Percentiles rank a stretch among this genome's conserved stretches.
Conservation (phyloP, 2,113 vertebrate genomes). For the Macrotis lagotis region DNA sequence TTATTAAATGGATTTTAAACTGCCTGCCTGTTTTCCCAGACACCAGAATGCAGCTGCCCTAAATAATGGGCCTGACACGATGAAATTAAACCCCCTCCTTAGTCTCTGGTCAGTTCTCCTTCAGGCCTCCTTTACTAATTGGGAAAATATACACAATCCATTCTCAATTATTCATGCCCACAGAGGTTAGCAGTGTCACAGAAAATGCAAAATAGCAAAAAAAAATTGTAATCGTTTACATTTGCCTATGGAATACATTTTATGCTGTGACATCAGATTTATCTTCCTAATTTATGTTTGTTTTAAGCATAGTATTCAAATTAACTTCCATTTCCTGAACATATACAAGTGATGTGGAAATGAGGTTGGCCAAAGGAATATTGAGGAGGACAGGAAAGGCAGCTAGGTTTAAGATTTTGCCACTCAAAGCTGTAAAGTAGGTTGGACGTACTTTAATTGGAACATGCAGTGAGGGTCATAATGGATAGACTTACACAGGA, state of each 20-base stretch:
- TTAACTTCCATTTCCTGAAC: conserved; percentile 49
- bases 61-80: neutral
- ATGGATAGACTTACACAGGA: neutral
- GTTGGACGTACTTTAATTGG: neutral
- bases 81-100: conserved; percentile 49
- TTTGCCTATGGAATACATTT: conserved; percentile 43
- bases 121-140: conserved; percentile 23
- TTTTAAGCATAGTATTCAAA: conserved; percentile 35
- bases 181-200: conserved; percentile 9
- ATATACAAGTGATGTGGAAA: neutral
- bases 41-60: neutral
- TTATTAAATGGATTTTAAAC: neutral
- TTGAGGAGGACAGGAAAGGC: neutral
- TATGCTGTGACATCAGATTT: conserved; percentile 26
- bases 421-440: neutral
- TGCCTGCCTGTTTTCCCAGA: neutral
- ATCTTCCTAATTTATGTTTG: conserved; percentile 53
- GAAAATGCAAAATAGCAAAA: conserved; percentile 16
- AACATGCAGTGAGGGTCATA: neutral
- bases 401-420: neutral
- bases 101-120: conserved; percentile 42
- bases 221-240: conserved; percentile 14
- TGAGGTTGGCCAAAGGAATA: neutral
- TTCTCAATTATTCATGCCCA: conserved; percentile 27
- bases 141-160: conserved; percentile 14